Base-by-base conservation (phyloP, 2,888 invertebrate species). In the Conomelus anceps region DNA sequence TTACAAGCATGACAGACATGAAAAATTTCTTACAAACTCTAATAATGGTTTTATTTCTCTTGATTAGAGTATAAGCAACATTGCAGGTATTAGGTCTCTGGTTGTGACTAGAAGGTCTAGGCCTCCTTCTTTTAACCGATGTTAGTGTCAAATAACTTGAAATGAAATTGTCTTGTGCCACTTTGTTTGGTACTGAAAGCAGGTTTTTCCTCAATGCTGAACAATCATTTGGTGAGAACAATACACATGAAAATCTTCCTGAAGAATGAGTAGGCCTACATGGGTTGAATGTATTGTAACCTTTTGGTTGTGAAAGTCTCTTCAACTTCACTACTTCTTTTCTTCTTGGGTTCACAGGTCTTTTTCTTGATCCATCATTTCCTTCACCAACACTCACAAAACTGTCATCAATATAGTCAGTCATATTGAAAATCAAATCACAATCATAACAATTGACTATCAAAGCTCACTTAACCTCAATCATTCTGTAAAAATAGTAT, bases 101-200 rank as follows among this genome's bases (percentile, higher is more conserved):
- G 22, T 23, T 26, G 23, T 87, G 23, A 87, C 24, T 24, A 24
- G 24, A 17, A 87, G 24, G 24, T 26, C 87, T 87, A 87, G 23
- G 87, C 87, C 87, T 87, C 22, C 87, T 87, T 26, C 87, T 87
- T 24, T 24, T 87, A 26, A 87, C 17, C 11, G 23, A 22, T 26
- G 22, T 84, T 84, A 84, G 6, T n/a, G 4, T 22, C 22, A 24
- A 26, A 87, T 20, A 24, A 17, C 87, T 87, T 24, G 87, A 87
- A 87, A 85, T 85, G 17, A 85, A 85, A 87, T 87, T 87, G 26
- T 87, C 26, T 87, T 87, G 87, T 87, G 87, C 87, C 23, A 24
- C 26, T 87, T 24, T 87, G 26, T 87, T 87, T 24, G 87, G 13
- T 6, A 22, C 26, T 29, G 88, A 24, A 34, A 22, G 84, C 13